These are phyloP conservation scores for Coluber constrictor DNA, from an alignment of 2,797 vertebrate genomes.

Conservation along the genomic window DNA sequence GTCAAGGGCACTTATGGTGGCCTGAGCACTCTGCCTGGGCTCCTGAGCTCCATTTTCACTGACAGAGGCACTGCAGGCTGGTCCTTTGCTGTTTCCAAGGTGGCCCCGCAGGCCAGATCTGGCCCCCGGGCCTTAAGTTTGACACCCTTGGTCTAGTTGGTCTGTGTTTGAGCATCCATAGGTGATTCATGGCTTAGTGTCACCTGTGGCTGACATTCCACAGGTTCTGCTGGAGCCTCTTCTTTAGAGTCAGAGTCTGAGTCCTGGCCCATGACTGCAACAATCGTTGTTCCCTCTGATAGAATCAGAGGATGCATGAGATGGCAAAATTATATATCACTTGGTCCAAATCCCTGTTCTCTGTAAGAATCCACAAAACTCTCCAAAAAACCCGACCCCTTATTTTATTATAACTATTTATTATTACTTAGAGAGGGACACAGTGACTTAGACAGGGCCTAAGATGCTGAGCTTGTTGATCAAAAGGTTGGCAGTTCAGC, in stretches of 20 bases:
- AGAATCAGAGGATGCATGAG: background rate
- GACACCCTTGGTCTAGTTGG: background rate
- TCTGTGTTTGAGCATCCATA: background rate
- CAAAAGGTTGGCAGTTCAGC: too few species aligned
- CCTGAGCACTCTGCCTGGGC: too few species aligned
- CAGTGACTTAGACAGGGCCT: too few species aligned
- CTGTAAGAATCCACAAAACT: background rate
- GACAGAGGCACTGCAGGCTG: too few species aligned
- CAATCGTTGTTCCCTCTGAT: background rate
- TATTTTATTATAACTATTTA: background rate
- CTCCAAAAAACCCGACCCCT: background rate
- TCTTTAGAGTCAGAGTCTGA: background rate
- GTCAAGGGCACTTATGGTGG: too few species aligned
- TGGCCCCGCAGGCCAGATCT: too few species aligned
- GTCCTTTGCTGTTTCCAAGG: too few species aligned
- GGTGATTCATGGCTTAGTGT: background rate
- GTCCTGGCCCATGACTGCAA: background rate
- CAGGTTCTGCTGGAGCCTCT: background rate
- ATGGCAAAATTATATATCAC: background rate
- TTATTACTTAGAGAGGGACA: too few species aligned
- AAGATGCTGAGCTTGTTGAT: too few species aligned
- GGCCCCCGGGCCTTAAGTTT: too few species aligned
- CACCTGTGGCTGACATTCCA: background rate
- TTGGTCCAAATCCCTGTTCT: background rate
- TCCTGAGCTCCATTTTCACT: too few species aligned